These are phyloP conservation scores for Polietes domitor DNA, from an alignment of 2,888 invertebrate species.

Conservation along the genomic window DNA sequence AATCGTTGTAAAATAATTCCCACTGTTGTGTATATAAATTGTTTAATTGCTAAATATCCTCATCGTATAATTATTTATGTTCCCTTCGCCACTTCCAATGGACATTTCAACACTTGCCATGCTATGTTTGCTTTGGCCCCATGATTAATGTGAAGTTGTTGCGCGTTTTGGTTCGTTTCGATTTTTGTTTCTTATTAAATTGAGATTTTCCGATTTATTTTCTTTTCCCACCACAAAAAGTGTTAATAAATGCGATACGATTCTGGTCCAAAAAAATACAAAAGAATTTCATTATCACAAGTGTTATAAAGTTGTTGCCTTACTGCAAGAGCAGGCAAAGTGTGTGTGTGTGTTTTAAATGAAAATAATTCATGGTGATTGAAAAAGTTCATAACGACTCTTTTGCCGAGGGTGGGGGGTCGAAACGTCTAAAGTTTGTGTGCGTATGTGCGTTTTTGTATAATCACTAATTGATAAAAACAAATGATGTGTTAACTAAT, in stretches of 20 bases:
- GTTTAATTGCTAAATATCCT: neutral
- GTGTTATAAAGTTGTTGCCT: neutral
- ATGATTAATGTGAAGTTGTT: neutral
- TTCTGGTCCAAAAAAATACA: neutral
- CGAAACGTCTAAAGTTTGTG: too few species aligned
- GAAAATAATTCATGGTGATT: conserved; percentile 21
- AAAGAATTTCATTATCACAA: neutral
- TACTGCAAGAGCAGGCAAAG: too few species aligned
- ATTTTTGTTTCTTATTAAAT: conserved; percentile 15
- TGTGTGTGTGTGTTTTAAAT: neutral
- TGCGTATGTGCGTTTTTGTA: neutral
- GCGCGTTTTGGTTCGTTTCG: neutral
- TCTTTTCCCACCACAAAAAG: neutral
- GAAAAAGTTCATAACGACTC: conserved; percentile 22
- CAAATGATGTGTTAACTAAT: conserved; percentile 21
- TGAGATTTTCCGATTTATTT: conserved; percentile 11
- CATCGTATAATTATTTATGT: neutral
- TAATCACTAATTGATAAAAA: neutral
- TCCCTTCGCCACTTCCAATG: neutral
- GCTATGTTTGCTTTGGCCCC: neutral
- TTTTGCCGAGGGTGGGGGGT: neutral
- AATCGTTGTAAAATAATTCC: neutral
- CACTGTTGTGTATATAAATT: neutral
- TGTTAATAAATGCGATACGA: conserved; percentile 31
- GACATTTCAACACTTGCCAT: neutral